phyloP scores from a whole-genome alignment of 2,113 vertebrate species.

The Urocitellus parryii region DNA sequence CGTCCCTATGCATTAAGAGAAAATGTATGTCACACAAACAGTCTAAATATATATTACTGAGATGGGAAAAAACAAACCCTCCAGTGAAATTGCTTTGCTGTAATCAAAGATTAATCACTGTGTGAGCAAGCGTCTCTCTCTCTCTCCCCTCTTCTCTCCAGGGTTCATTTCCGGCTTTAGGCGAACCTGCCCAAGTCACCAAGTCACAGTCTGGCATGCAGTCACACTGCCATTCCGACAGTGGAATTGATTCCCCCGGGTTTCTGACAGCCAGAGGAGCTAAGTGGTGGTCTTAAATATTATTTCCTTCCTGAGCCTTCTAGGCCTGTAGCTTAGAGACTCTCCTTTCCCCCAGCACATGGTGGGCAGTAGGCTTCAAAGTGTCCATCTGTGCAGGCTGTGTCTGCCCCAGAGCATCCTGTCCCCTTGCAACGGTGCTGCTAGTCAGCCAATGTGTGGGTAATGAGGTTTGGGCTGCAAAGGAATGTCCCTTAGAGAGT shows the following conservation, averaged over 20 bases:
- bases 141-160: neutral
- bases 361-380: neutral
- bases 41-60: slow-evolving; percentile 75
- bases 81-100: slow-evolving; percentile 82
- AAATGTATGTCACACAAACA: slow-evolving; percentile 77
- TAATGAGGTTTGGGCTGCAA: neutral
- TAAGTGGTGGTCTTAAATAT: neutral
- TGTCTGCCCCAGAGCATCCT: neutral
- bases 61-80: slow-evolving; percentile 81
- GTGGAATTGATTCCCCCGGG: slow-evolving; percentile 44
- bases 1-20: slow-evolving; percentile 77
- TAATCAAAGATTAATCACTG: slow-evolving; percentile 78
- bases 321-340: neutral
- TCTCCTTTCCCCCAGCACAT: neutral
- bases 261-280: neutral
- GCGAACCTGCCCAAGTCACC: neutral
- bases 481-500: neutral
- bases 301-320: neutral
- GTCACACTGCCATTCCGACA: neutral
- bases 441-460: neutral
- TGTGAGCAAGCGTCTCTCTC: neutral
- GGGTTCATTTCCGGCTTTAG: neutral
- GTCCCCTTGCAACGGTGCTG: neutral
- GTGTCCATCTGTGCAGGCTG: neutral
- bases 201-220: neutral